These are phyloP conservation scores for Cyanoderma ruficeps DNA, from an alignment of 2,113 vertebrate genomes.

Conservation along the genomic window DNA sequence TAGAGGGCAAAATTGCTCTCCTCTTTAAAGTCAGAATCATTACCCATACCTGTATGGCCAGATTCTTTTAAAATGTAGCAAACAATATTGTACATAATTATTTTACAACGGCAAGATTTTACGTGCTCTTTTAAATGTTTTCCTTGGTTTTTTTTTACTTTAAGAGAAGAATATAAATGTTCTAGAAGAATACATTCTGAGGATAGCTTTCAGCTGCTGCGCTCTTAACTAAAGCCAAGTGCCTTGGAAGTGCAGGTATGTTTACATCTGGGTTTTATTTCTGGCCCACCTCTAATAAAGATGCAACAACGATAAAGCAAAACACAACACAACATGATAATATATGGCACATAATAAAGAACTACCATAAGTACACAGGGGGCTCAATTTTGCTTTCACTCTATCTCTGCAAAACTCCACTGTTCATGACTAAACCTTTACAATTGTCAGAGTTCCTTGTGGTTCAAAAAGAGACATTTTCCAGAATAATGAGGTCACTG, in stretches of 20 bases:
- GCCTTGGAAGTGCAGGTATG: slow-evolving; percentile 48
- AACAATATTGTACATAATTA: neutral
- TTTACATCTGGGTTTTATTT: slow-evolving; percentile 69
- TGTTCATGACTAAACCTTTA: slow-evolving; percentile 41
- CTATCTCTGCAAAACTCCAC: slow-evolving; percentile 49
- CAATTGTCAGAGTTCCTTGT: slow-evolving; percentile 55
- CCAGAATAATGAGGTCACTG: slow-evolving; percentile 62
- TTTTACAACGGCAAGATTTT: slow-evolving; percentile 18
- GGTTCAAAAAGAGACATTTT: slow-evolving; percentile 64
- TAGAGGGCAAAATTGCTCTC: slow-evolving; percentile 12
- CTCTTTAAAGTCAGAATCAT: slow-evolving; percentile 9
- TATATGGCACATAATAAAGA: slow-evolving; percentile 57
- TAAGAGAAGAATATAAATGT: neutral
- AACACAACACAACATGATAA: slow-evolving; percentile 55
- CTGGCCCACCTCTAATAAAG: slow-evolving; percentile 58
- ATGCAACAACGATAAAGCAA: slow-evolving; percentile 50
- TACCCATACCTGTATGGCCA: neutral
- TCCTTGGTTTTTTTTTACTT: neutral
- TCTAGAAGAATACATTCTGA: neutral
- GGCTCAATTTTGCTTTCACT: slow-evolving; percentile 58
- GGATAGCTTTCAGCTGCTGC: slow-evolving; percentile 28
- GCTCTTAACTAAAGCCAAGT: slow-evolving; percentile 26
- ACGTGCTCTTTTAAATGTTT: slow-evolving; percentile 10
- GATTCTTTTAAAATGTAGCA: neutral
- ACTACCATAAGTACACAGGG: slow-evolving; percentile 33